Conservation (phyloP, 1,140 invertebrate species). For the Hypsibius dujardini region DNA sequence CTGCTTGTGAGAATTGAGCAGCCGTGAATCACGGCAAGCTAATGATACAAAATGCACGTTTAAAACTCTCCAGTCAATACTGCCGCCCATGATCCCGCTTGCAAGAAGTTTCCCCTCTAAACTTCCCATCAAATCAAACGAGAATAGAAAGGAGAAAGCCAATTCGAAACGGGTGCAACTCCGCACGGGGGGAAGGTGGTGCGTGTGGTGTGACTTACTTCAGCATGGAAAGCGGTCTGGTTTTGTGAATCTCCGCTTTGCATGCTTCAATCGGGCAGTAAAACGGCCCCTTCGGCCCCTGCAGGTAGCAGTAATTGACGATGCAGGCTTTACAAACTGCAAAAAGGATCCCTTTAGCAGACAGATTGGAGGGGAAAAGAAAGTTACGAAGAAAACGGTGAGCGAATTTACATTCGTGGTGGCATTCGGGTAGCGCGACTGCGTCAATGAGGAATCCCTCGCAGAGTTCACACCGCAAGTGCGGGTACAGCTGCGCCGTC, state of each 20-base stretch:
- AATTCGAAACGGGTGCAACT: too few species aligned
- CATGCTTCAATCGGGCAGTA: not conserved
- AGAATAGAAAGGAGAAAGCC: too few species aligned
- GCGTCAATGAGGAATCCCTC: not conserved
- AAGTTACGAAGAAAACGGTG: not conserved
- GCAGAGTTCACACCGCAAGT: not conserved
- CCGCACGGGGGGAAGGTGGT: too few species aligned
- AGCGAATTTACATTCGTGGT: not conserved
- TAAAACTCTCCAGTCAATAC: too few species aligned
- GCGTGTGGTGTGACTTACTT: not conserved
- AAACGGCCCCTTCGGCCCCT: not conserved
- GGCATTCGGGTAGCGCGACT: not conserved
- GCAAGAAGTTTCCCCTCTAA: too few species aligned
- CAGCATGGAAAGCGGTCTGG: not conserved
- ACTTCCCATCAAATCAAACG: too few species aligned
- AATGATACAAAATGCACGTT: not conserved
- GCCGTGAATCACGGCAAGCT: too few species aligned
- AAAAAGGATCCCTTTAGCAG: not conserved
- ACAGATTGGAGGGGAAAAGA: too few species aligned
- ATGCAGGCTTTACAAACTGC: constrained; percentile 8
- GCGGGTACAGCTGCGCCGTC: too few species aligned
- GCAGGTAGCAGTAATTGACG: not conserved
- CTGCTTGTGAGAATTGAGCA: too few species aligned
- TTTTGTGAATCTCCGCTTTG: constrained; percentile 12
- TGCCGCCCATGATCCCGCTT: too few species aligned